Evolutionary conservation across 2,113 vertebrate species (phyloP).

Genomic region (Paramormyrops kingsleyae): DNA sequence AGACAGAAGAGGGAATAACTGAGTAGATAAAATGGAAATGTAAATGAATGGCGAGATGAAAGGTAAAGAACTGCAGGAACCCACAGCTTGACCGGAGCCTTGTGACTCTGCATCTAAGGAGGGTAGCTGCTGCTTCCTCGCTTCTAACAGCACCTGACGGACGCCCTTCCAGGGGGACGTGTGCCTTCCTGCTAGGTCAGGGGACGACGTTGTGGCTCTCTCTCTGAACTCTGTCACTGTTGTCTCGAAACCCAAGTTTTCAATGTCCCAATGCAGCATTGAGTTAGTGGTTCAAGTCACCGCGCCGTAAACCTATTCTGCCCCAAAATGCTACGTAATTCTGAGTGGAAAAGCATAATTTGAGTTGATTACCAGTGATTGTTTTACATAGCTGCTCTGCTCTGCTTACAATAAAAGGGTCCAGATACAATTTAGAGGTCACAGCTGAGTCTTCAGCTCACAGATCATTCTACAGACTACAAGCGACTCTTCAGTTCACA

Average conservation of each 20-base stretch:
- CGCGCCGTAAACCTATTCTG: not conserved
- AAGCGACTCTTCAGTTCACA: not conserved
- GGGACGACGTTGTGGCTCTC: not conserved
- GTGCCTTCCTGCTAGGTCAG: not conserved
- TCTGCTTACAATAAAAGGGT: not conserved
- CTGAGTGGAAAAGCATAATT: not conserved
- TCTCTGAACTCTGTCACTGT: not conserved
- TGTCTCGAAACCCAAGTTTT: not conserved
- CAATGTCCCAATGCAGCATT: not conserved
- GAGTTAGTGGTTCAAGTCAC: not conserved
- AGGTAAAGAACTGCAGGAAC: not conserved
- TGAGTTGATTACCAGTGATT: not conserved
- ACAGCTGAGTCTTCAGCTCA: not conserved
- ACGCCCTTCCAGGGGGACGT: not conserved
- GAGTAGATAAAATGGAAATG: conserved; percentile 15
- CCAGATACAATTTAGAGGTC: not conserved
- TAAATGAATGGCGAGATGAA: conserved; percentile 16
- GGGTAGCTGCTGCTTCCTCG: not conserved
- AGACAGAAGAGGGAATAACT: conserved; percentile 12
- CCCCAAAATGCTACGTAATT: not conserved
- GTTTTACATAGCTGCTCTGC: not conserved
- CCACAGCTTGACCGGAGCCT: not conserved
- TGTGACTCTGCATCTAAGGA: too few species aligned
- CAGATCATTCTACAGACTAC: not conserved
- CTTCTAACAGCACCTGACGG: not conserved